Base-by-base conservation (phyloP, 2,888 invertebrate genomes). In the Ptychoptera albimana region DNA sequence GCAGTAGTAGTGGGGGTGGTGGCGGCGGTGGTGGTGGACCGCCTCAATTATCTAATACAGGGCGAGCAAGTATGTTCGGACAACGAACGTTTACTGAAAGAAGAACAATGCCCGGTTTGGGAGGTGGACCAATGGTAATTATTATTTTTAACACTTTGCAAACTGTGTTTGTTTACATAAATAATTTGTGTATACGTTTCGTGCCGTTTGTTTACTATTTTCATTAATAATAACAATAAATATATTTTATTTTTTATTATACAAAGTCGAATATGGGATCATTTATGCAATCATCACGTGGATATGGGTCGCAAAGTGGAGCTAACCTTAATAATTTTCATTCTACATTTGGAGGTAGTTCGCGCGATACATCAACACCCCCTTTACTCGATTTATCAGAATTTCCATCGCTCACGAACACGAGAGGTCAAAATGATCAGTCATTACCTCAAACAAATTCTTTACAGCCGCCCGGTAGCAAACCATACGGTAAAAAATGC, bases 361-460 rank as follows among this genome's bases (percentile, higher is more conserved):
- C 82, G 50, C 77, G 76, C 51, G 81, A 80, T 61, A 75, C 79
- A 57, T 75, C 78, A 59, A 85, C 86, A 59, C 89, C 89, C 50
- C 87, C 89, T 53, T 74, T 89, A 53, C 72, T 91, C 58, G 91
- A 92, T 71, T 79, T 88, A 54, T 87, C 86, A 60, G 91, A 91
- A 71, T 92, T 91, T 68, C 91, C 91, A 50, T 89, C 89, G 55
- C 72, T 91, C 60, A 89, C 89, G 58, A 66, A 64, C 57, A 87
- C 83, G 66, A 75, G 89, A 61, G 86, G 82, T 54, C 80, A 81
- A 56, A 79, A 79, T 54, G 80, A 81, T 72, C 77, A 84, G 60
- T 73, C 76, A 63, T 74, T 78, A 69, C 83, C 85, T 59, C 85
- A 78, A 63, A 75, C 77, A 57, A 78, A 82, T 70, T 81, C 86